Conservation (phyloP, 2,888 invertebrate genomes). For the Chymomyza fuscimana region DNA sequence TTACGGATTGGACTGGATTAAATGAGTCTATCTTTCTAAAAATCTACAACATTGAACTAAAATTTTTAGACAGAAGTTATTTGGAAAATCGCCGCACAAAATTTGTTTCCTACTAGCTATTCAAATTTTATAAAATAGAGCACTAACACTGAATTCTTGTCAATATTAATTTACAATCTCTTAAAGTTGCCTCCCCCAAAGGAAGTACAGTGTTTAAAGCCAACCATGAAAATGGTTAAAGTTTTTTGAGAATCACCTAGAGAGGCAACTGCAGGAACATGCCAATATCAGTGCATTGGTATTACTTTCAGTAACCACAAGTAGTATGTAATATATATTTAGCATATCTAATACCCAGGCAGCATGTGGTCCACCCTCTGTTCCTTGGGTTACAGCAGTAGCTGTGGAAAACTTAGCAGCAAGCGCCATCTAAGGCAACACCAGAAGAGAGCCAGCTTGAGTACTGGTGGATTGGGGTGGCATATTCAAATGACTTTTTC, state of each 20-base stretch:
- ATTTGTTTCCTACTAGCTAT: too few species aligned
- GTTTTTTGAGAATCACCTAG: neutral
- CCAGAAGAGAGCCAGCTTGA: neutral
- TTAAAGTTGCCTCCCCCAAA: too few species aligned
- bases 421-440: neutral
- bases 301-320: neutral
- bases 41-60: too few species aligned
- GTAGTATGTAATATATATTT: neutral
- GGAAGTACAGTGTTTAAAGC: neutral
- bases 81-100: too few species aligned
- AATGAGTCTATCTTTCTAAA: too few species aligned
- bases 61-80: too few species aligned
- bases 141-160: too few species aligned
- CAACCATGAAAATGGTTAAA: neutral
- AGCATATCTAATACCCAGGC: neutral
- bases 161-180: too few species aligned
- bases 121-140: too few species aligned
- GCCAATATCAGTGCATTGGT: slow-evolving; percentile 32
- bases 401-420: neutral
- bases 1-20: too few species aligned
- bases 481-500: slow-evolving; percentile 75
- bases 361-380: neutral
- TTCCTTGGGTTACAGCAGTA: neutral
- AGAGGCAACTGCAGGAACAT: slow-evolving; percentile 65
- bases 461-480: slow-evolving; percentile 13